Percentiles rank a stretch among this genome's conserved stretches.
Conservation (phyloP, 2,888 invertebrate species). For the Bembecia ichneumoniformis region DNA sequence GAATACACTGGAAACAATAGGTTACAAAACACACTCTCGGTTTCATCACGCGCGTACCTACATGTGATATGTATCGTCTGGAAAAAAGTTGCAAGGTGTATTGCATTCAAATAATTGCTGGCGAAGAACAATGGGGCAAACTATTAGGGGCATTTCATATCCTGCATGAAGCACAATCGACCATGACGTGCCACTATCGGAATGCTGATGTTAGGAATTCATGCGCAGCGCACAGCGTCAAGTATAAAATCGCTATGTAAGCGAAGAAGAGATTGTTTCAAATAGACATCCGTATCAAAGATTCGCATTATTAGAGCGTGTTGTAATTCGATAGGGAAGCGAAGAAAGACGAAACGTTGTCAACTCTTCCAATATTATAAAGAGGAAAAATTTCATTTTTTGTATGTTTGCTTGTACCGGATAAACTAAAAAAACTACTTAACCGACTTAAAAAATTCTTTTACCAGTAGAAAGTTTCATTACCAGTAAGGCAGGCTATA, state of each 20-base stretch:
- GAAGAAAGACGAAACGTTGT: conserved; percentile 41
- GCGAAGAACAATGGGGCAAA: conserved; percentile 30
- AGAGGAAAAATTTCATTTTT: conserved; percentile 6
- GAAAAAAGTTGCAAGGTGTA: conserved; percentile 5
- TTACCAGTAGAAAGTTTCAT: too few species aligned
- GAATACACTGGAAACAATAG: conserved; percentile 39
- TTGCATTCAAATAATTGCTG: background rate
- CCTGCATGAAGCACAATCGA: conserved; percentile 43
- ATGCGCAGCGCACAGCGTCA: conserved; percentile 36
- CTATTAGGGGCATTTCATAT: conserved; percentile 23
- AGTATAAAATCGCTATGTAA: background rate
- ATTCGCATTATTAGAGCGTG: conserved; percentile 19
- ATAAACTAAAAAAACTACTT: too few species aligned
- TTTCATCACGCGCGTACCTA: conserved; percentile 36
- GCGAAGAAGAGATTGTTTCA: conserved; percentile 9
- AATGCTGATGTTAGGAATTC: conserved; percentile 54
- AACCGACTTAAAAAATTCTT: too few species aligned
- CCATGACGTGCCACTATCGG: conserved; percentile 54
- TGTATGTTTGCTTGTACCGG: too few species aligned
- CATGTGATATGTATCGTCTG: conserved; percentile 25
- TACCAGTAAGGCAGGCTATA: too few species aligned
- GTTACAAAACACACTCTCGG: conserved; percentile 55
- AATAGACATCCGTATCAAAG: conserved; percentile 16
- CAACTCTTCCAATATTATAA: conserved; percentile 45
- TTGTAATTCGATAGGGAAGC: conserved; percentile 38